Evolutionary conservation across 2,888 invertebrate species (phyloP), one percentile per base, ranked within the genome.

Genomic region (Nomada fabriciana): DNA sequence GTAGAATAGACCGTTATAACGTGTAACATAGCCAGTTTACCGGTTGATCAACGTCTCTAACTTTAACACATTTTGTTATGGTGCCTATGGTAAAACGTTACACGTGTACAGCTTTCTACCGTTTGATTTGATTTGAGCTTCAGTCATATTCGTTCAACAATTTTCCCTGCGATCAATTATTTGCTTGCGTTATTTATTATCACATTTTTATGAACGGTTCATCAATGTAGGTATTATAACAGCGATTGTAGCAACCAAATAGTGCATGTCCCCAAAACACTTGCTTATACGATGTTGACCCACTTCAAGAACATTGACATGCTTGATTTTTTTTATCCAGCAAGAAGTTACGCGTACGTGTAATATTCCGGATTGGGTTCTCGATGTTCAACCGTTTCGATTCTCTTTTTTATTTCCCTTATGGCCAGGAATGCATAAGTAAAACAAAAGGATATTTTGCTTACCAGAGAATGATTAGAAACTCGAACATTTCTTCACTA

Each of bases 1-100:
- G 83, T 90, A 80, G 87, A 89, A 85, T 88, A 90, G 83, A 89
- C 88, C 90, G 89, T 90, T 90, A 90, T 80, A 82, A 71, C 63
- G 77, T 36, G 52, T 65, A 60, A 73, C 68, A 60, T 63, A 64
- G 71, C 55, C 69, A 71, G 36, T 76, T 74, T 89, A 88, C 88
- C 84, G 85, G 82, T 84, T 69, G 76, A 74, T 64, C 76, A 85
- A 89, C 80, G 80, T 80, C 84, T 80, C 70, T 74, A n/a, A 61
- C 68, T 82, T 85, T 86, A 86, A 78, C 72, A 67, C 69, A 69
- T 23, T 50, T 47, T 7, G 7, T 57, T 23, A 23, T 23, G 13
- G 23, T n/a, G 55, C 11, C 20, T 55, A 55, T 20, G 15, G 11
- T 36, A 61, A 5, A 25, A 23, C 11, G 10, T 23, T 23, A 23